Percentiles rank a stretch among this genome's conserved stretches.
Evolutionary conservation across 2,797 vertebrate species (phyloP).

Genomic region (Pangasius mekongensis): DNA sequence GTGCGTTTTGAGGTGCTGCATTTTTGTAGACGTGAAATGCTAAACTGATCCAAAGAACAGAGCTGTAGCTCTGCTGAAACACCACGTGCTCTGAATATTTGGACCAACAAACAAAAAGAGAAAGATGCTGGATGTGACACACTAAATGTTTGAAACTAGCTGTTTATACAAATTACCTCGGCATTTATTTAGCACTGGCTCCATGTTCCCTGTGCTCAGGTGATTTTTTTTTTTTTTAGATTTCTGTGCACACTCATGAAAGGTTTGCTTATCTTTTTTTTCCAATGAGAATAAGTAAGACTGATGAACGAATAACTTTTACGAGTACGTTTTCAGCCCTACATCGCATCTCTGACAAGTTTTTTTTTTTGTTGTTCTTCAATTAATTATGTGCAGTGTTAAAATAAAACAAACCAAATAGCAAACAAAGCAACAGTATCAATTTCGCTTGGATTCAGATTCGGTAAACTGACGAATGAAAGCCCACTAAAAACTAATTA

Average conservation of each 20-base stretch:
- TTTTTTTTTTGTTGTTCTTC: not conserved
- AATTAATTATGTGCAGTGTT: not conserved
- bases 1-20: too few relatives aligned
- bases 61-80: not conserved
- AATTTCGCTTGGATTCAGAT: too few relatives aligned
- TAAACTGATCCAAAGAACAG: too few relatives aligned
- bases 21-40: too few relatives aligned
- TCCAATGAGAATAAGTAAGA: not conserved
- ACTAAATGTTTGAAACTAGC: not conserved
- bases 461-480: not conserved
- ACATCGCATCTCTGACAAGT: not conserved
- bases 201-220: not conserved
- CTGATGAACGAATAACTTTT: not conserved
- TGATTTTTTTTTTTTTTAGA: not conserved
- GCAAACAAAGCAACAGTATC: not conserved
- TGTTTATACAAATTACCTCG: not conserved
- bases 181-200: not conserved
- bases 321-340: not conserved
- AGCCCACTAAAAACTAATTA: not conserved
- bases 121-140: not conserved
- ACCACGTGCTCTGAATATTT: not conserved
- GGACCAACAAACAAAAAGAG: not conserved
- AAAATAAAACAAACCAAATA: not conserved
- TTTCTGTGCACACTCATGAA: not conserved
- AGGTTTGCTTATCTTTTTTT: not conserved